A percentile compares a stretch with the other conserved stretches of the same genome.
phyloP scores from a whole-genome alignment of 2,113 vertebrate genomes.

The Scartelaos histophorus region DNA sequence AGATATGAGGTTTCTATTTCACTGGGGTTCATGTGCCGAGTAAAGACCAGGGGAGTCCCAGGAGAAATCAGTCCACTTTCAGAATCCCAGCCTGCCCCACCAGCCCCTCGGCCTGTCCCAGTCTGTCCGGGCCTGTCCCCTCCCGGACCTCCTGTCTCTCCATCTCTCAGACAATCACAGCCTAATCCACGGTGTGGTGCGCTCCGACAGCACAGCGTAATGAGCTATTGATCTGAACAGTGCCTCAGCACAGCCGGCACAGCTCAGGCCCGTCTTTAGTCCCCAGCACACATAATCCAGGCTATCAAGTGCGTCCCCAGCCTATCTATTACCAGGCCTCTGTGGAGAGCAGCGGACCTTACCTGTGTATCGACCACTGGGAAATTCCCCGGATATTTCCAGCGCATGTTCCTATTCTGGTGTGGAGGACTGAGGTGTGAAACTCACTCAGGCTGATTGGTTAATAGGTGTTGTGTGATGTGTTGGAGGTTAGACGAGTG shows the following conservation, averaged over 20 bases:
- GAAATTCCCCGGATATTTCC: conserved; percentile 40
- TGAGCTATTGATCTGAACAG: conserved; percentile 77
- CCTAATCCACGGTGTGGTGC: conserved; percentile 52
- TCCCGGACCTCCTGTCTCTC: conserved; percentile 32
- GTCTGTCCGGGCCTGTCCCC: conserved; percentile 7
- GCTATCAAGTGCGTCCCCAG: conserved; percentile 55
- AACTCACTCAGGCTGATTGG: conserved; percentile 26
- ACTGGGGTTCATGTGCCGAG: neutral
- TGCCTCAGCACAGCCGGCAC: conserved; percentile 50
- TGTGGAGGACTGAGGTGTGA: conserved; percentile 24
- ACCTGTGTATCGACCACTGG: conserved; percentile 23
- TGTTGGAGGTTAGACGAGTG: conserved; percentile 13
- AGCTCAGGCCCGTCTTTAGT: conserved; percentile 64
- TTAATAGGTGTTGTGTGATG: conserved; percentile 32
- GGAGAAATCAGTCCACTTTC: conserved; percentile 47
- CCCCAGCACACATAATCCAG: conserved; percentile 64
- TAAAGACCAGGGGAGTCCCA: conserved; percentile 19
- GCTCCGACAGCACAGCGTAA: conserved; percentile 64
- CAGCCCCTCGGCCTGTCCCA: neutral
- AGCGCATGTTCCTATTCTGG: conserved; percentile 36
- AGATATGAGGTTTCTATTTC: neutral
- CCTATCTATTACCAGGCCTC: conserved; percentile 60
- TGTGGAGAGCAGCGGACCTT: conserved; percentile 27
- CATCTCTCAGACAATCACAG: conserved; percentile 63
- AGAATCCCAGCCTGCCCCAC: neutral